Percentiles rank a stretch among this genome's conserved stretches.
These are phyloP conservation scores for Lasius platythorax DNA, from an alignment of 2,888 invertebrate species.

Conservation along the genomic window DNA sequence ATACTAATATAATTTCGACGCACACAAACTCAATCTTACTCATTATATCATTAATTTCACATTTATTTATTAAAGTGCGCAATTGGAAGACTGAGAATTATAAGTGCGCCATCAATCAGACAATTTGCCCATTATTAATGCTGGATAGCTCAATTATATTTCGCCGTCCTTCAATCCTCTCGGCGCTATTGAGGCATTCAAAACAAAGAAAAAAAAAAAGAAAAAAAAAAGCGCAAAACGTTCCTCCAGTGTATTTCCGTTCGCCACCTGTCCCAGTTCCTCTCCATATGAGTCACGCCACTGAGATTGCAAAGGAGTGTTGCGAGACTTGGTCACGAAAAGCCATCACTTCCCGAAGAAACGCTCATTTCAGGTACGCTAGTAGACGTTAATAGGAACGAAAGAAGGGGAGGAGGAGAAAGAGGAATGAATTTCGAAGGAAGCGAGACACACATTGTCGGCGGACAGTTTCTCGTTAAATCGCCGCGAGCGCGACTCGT, in stretches of 20 bases:
- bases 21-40: neutral
- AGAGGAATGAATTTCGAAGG: slow-evolving; percentile 22
- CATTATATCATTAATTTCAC: neutral
- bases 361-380: slow-evolving; percentile 1
- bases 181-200: neutral
- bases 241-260: slow-evolving; percentile 63
- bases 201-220: neutral
- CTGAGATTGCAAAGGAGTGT: neutral
- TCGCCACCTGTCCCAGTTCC: slow-evolving; percentile 19
- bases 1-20: neutral
- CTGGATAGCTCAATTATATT: neutral
- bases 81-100: slow-evolving; percentile 10
- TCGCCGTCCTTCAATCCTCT: neutral
- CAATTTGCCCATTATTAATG: neutral
- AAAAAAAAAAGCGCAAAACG: neutral
- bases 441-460: neutral
- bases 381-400: slow-evolving; percentile 12
- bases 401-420: neutral
- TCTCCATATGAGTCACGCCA: neutral
- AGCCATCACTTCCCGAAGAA: slow-evolving; percentile 39
- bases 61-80: neutral
- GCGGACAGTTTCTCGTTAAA: slow-evolving; percentile 17
- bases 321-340: slow-evolving; percentile 29
- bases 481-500: slow-evolving; percentile 2
- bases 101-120: neutral